phyloP scores from a whole-genome alignment of 2,888 invertebrate species.

The Dinocampus coccinellae region DNA sequence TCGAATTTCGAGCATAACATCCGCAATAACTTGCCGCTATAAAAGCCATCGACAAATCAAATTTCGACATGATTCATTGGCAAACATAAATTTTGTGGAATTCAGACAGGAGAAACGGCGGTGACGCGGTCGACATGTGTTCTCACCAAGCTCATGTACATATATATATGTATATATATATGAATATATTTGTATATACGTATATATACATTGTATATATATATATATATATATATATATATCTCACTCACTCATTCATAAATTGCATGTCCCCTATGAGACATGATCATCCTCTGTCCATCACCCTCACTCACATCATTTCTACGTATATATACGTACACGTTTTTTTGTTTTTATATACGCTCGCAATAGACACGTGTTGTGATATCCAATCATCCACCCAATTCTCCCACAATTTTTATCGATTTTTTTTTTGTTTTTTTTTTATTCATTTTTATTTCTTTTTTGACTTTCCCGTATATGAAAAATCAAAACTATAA shows the following conservation, averaged over 20 bases:
- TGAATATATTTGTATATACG: conserved; percentile 21
- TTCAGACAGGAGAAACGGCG: conserved; percentile 64
- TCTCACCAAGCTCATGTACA: conserved; percentile 47
- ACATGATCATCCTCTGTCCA: conserved; percentile 38
- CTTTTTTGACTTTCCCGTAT: background rate
- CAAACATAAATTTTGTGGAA: conserved; percentile 66
- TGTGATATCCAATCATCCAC: conserved; percentile 35
- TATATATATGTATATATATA: conserved; percentile 11
- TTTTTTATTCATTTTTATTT: background rate
- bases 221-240: conserved; percentile 24
- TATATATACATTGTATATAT: conserved; percentile 8
- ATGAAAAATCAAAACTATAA: background rate
- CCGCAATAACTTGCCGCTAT: conserved; percentile 69
- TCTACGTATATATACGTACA: conserved; percentile 51
- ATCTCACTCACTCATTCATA: conserved; percentile 19
- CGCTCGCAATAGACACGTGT: conserved; percentile 44
- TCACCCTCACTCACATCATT: conserved; percentile 50
- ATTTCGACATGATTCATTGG: conserved; percentile 70
- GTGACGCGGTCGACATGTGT: conserved; percentile 69
- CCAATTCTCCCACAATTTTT: conserved; percentile 37
- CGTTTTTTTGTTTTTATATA: conserved; percentile 49
- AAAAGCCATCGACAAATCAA: conserved; percentile 70
- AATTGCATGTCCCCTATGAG: conserved; percentile 34
- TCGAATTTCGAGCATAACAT: conserved; percentile 47
- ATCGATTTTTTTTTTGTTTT: conserved; percentile 19